A percentile compares a stretch with the other conserved stretches of the same genome.
phyloP scores from a whole-genome alignment of 2,113 vertebrate genomes.

The Cromileptes altivelis region DNA sequence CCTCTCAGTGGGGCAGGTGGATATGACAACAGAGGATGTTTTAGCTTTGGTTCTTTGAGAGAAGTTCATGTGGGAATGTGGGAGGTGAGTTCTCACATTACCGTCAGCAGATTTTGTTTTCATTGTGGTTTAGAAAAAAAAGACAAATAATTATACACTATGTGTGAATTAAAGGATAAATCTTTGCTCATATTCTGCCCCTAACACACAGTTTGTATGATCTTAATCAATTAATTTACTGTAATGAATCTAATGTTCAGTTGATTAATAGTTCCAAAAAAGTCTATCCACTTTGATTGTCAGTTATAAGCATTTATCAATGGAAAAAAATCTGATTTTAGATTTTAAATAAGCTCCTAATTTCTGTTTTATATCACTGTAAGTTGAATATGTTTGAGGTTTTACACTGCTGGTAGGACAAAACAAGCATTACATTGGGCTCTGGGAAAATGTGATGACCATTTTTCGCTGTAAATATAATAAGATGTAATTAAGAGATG shows the following conservation, averaged over 20 bases:
- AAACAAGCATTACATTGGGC: neutral
- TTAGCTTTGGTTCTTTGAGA: neutral
- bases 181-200: too few species aligned
- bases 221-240: neutral
- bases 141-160: too few species aligned
- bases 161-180: too few species aligned
- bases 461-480: neutral
- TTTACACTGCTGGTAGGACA: neutral
- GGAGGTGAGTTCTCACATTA: neutral
- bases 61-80: neutral
- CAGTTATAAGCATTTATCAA: neutral
- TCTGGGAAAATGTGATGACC: too few species aligned
- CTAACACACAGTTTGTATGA: neutral
- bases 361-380: neutral
- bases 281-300: neutral
- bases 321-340: neutral
- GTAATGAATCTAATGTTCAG: neutral
- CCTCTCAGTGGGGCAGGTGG: slow-evolving; percentile 65
- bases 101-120: too few species aligned
- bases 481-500: neutral
- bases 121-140: too few species aligned
- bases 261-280: neutral
- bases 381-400: neutral
- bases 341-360: neutral
- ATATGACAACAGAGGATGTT: slow-evolving; percentile 40